Percentiles rank a stretch among this genome's conserved stretches.
Conservation (phyloP, 2,113 vertebrate genomes). For the Pithys albifrons region DNA sequence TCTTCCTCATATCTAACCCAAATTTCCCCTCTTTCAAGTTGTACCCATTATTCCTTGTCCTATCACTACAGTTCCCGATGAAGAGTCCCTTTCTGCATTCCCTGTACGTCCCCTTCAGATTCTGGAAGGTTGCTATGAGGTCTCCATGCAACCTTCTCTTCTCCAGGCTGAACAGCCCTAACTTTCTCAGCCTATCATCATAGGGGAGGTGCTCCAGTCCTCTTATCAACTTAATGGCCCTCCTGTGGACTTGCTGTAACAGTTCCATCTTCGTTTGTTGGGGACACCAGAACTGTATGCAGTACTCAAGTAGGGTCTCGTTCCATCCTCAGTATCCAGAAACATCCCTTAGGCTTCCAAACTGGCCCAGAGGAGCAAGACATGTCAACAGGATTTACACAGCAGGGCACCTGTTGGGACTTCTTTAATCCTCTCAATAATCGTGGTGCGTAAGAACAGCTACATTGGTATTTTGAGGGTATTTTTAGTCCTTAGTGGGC, state of each 20-base stretch:
- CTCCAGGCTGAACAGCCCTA: background rate
- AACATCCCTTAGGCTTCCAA: background rate
- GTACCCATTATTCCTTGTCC: background rate
- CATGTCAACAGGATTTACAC: background rate
- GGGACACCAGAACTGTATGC: accelerated
- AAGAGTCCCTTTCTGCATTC: background rate
- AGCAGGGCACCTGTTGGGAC: background rate
- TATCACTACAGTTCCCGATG: background rate
- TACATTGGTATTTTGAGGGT: background rate
- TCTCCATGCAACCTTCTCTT: background rate
- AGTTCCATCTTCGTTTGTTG: background rate
- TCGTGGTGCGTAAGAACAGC: background rate
- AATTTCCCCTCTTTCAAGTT: background rate
- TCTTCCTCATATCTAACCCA: background rate
- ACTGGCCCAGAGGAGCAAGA: background rate
- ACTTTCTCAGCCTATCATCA: background rate
- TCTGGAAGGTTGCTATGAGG: background rate
- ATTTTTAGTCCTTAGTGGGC: background rate
- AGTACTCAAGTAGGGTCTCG: background rate
- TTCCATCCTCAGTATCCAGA: background rate
- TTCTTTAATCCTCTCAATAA: background rate
- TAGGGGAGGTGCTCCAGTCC: background rate
- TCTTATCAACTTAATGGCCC: background rate
- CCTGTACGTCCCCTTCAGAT: background rate
- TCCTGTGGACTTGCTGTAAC: background rate